These are phyloP conservation scores for Pipistrellus nathusii DNA, from an alignment of 2,797 vertebrate genomes.

Conservation along the genomic window DNA sequence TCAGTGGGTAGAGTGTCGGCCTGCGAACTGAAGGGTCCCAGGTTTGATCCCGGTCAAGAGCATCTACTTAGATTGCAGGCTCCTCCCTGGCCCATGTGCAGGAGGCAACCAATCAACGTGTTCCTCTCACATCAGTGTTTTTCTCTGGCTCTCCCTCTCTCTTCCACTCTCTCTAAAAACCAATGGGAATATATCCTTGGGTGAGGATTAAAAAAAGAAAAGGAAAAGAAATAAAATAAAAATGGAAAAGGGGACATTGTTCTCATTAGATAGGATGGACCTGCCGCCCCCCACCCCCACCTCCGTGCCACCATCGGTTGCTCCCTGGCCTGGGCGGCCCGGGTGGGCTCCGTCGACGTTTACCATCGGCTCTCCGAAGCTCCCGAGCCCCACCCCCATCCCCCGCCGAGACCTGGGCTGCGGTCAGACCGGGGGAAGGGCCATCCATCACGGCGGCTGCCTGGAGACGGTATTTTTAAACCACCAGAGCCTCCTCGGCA, in stretches of 20 bases:
- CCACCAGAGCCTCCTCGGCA: neutral
- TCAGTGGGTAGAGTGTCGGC: no score
- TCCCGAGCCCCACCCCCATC: neutral
- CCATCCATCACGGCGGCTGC: neutral
- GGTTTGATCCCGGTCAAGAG: no score
- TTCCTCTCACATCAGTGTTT: no score
- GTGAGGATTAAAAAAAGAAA: no score
- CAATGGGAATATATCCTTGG: no score
- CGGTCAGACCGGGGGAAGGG: neutral
- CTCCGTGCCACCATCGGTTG: neutral
- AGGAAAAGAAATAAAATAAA: no score
- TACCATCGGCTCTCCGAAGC: neutral
- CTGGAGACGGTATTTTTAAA: neutral
- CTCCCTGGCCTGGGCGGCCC: rapidly evolving
- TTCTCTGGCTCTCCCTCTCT: no score
- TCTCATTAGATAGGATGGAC: neutral
- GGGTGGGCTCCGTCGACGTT: neutral
- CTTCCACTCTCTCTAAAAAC: no score
- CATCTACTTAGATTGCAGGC: no score
- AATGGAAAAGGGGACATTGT: neutral
- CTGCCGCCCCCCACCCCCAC: neutral
- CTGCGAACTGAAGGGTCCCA: no score
- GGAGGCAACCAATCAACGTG: no score
- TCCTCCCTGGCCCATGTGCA: no score
- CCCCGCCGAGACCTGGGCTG: neutral